Base-by-base conservation (phyloP, 2,113 vertebrate genomes). In the Oreochromis aureus region DNA sequence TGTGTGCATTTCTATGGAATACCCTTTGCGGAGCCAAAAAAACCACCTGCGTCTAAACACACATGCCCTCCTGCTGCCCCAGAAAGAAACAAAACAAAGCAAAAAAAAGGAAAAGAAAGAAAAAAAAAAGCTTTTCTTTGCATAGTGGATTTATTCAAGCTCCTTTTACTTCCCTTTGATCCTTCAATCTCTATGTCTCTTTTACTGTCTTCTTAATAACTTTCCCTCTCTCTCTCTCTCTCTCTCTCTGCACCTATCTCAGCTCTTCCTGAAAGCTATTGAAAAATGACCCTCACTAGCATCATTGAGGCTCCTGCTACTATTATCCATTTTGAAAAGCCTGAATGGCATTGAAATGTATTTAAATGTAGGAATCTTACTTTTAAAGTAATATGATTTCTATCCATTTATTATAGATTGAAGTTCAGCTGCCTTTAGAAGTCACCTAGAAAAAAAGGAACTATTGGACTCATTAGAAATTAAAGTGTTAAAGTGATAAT, bases 151-250 rank as follows among this genome's bases (percentile, higher is more conserved):
- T 91, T 87, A 87, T 3, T 32, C n/a, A 12, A 90, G 86, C 91
- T 87, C 71, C 80, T 48, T 91, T 84, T 89, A 61, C 76, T 54
- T 5, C 30, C 78, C 66, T 87, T 55, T 91, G 87, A 91, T 93
- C 91, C 69, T 27, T 91, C 89, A 87, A 87, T 92, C 85, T 86
- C 34, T 83, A 78, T n/a, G 89, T 88, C 87, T 93, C 76, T 69
- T 85, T 91, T 79, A 82, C 78, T 46, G 81, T 73, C 71, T 16
- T 83, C 84, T 85, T 89, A 87, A 89, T 85, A 89, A 89, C 89
- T 82, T 85, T 54, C 58, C 11, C 27, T 30, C 15, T 18, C 32
- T n/a, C 56, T 80, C 84, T 56, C 24, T 86, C 84, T 56, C 24
- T 86, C 59, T 59, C 58, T 87, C 61, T 51, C 73, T 7, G 80